phyloP scores from a whole-genome alignment of 1,140 invertebrate species.

The Drosophila watanabei region DNA sequence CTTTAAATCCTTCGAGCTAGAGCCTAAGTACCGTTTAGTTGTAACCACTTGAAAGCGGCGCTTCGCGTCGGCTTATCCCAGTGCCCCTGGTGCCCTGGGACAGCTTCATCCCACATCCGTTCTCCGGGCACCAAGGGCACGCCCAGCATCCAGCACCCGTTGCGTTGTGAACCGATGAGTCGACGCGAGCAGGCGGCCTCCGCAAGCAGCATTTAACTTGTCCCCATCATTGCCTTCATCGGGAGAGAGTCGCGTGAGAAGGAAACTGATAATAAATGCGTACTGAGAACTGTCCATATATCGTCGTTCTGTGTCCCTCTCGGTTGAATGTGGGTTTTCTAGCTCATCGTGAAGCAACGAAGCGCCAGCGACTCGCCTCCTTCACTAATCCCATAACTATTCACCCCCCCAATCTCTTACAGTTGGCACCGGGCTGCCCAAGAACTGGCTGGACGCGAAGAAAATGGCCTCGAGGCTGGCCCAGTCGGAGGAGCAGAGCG shows the following conservation, averaged over 20 bases:
- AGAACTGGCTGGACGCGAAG: slow-evolving; percentile 64
- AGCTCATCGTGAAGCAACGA: slow-evolving; percentile 39
- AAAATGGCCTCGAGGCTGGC: slow-evolving; percentile 41
- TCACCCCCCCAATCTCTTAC: slow-evolving; percentile 51
- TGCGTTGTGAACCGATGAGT: slow-evolving; percentile 22
- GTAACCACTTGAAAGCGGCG: slow-evolving; percentile 57
- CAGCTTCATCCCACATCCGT: slow-evolving; percentile 69
- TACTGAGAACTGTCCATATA: slow-evolving; percentile 56
- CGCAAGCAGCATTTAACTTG: slow-evolving; percentile 72
- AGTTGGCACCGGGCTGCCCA: slow-evolving; percentile 77
- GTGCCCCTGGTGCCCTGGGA: slow-evolving; percentile 28
- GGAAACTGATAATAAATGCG: slow-evolving; percentile 75
- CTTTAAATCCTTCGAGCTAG: slow-evolving; percentile 54
- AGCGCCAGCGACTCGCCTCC: slow-evolving; percentile 28
- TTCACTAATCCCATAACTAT: slow-evolving; percentile 41
- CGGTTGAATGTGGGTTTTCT: slow-evolving; percentile 19
- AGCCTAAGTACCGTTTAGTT: slow-evolving; percentile 76
- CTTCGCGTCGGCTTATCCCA: slow-evolving; percentile 38
- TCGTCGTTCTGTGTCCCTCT: slow-evolving; percentile 11
- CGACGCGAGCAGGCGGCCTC: slow-evolving; percentile 39
- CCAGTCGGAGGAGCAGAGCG: slow-evolving; percentile 4
- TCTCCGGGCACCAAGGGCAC: slow-evolving; percentile 25
- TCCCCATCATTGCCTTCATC: slow-evolving; percentile 50
- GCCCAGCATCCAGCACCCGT: slow-evolving; percentile 3
- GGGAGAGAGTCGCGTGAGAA: slow-evolving; percentile 43